Evolutionary conservation across 2,797 vertebrate species (phyloP).

Genomic region (Adelosebastes latens): DNA sequence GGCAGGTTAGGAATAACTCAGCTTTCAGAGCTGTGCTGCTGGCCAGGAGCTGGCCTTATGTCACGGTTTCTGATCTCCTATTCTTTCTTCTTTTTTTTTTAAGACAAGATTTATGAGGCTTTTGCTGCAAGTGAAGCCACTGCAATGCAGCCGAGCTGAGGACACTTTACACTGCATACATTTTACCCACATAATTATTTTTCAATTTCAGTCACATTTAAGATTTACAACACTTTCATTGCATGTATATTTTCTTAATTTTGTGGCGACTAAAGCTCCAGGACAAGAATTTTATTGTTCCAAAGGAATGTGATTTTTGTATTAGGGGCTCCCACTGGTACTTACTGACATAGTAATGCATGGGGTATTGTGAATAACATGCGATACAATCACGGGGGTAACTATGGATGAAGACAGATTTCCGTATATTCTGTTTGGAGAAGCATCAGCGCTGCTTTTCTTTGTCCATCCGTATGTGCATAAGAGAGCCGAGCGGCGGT

Average conservation of each 20-base stretch:
- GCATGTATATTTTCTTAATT: neutral
- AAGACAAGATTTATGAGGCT: conserved; percentile 18
- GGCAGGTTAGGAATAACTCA: conserved; percentile 53
- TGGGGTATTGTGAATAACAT: conserved; percentile 34
- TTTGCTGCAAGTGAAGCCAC: conserved; percentile 39
- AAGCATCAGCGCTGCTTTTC: conserved; percentile 79
- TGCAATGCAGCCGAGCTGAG: neutral
- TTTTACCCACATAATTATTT: neutral
- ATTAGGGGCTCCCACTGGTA: conserved; percentile 38
- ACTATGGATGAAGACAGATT: conserved; percentile 69
- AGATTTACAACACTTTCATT: neutral
- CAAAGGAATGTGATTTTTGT: conserved; percentile 46
- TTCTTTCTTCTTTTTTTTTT: conserved; percentile 18
- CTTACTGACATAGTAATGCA: conserved; percentile 37
- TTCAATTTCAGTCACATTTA: neutral
- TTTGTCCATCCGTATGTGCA: conserved; percentile 81
- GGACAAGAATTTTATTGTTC: conserved; percentile 1
- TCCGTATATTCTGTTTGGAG: conserved; percentile 65
- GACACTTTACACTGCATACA: neutral
- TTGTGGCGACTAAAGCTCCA: neutral
- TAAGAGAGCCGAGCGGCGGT: conserved; percentile 74
- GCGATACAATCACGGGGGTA: conserved; percentile 55
- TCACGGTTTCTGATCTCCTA: conserved; percentile 43
- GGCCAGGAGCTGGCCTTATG: conserved; percentile 28
- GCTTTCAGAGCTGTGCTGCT: conserved; percentile 24